phyloP scores from a whole-genome alignment of 2,888 invertebrate genomes.

The Eremobia ochroleuca region DNA sequence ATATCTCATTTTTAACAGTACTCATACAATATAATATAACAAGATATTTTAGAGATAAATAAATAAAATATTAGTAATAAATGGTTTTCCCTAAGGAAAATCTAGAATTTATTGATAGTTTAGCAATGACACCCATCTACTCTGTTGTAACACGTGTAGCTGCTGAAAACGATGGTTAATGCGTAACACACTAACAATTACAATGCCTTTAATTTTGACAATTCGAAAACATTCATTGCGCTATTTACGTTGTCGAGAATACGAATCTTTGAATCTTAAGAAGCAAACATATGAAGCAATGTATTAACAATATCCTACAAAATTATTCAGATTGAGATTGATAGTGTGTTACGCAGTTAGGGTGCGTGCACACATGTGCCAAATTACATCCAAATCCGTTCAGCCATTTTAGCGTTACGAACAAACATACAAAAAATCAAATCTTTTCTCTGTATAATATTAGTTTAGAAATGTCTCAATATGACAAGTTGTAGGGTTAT shows the following conservation, averaged over 20 bases:
- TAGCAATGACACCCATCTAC: slow-evolving; percentile 5
- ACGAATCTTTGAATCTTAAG: not conserved
- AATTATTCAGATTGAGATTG: too few species aligned
- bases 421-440: too few species aligned
- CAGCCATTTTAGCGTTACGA: too few species aligned
- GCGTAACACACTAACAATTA: not conserved
- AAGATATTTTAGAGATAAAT: slow-evolving; percentile 16
- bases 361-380: too few species aligned
- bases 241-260: not conserved
- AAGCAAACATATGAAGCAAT: too few species aligned
- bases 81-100: slow-evolving; percentile 6
- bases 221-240: not conserved
- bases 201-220: not conserved
- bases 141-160: not conserved
- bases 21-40: slow-evolving; percentile 7
- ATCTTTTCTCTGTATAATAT: too few species aligned
- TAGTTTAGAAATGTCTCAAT: too few species aligned
- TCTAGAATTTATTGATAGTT: slow-evolving; percentile 7
- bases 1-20: slow-evolving; percentile 8
- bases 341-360: too few species aligned
- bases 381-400: too few species aligned
- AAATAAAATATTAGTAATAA: slow-evolving; percentile 10
- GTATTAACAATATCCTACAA: too few species aligned
- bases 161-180: not conserved
- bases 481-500: too few species aligned